Evolutionary conservation across 1,140 invertebrate species (phyloP).

Genomic region (Lepeophtheirus salmonis): DNA sequence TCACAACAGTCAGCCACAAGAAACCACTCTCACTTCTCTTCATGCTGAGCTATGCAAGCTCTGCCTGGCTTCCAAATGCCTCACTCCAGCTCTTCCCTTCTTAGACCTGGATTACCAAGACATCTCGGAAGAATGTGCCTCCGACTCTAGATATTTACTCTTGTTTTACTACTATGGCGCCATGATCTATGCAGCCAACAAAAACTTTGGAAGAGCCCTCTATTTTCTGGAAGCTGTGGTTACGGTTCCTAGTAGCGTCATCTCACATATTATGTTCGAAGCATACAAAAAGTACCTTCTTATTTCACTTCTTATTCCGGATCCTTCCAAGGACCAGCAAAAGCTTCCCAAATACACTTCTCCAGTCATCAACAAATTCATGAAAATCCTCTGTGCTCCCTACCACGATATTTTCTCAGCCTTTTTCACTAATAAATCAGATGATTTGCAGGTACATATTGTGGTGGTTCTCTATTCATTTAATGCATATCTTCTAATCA

Average conservation of each 20-base stretch:
- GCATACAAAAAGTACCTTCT: conserved; percentile 90
- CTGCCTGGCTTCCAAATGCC: conserved; percentile 71
- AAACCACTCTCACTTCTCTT: conserved; percentile 73
- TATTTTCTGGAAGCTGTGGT: conserved; percentile 90
- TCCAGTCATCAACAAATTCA: conserved; percentile 65
- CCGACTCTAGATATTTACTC: conserved; percentile 78
- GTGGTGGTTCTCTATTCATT: neutral
- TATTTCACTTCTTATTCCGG: conserved; percentile 71
- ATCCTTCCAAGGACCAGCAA: conserved; percentile 34
- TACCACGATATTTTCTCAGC: conserved; percentile 74
- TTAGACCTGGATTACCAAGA: conserved; percentile 76
- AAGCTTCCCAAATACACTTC: conserved; percentile 74
- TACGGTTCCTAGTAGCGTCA: conserved; percentile 72
- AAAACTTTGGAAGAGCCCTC: conserved; percentile 72
- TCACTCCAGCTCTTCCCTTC: conserved; percentile 73
- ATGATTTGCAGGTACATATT: conserved; percentile 35
- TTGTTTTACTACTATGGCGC: conserved; percentile 93
- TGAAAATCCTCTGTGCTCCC: conserved; percentile 72
- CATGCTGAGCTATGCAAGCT: conserved; percentile 83
- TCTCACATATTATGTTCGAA: conserved; percentile 90
- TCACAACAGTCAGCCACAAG: conserved; percentile 62
- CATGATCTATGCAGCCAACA: conserved; percentile 81
- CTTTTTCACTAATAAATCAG: conserved; percentile 52
- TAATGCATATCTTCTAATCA: neutral
- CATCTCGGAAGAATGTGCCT: conserved; percentile 54